These are phyloP conservation scores for Pteronura brasiliensis DNA, from an alignment of 2,113 vertebrate genomes.

Conservation along the genomic window DNA sequence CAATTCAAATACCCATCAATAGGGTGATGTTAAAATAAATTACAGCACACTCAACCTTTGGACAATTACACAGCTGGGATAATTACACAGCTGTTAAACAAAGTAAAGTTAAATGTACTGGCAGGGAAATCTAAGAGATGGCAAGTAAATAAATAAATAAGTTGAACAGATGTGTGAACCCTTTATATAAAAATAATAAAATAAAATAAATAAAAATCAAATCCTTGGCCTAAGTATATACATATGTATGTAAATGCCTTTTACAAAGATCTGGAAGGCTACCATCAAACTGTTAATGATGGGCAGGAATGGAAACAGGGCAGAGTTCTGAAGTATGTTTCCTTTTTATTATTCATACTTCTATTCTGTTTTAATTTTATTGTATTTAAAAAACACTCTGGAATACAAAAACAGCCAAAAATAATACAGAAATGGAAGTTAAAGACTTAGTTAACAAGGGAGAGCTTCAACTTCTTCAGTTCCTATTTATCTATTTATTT, in stretches of 20 bases:
- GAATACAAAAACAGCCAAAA: neutral
- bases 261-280: constrained; percentile 10
- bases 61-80: neutral
- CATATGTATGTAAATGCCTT: neutral
- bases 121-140: neutral
- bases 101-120: constrained; percentile 8
- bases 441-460: neutral
- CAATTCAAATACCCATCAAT: neutral
- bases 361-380: neutral
- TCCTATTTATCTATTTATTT: neutral
- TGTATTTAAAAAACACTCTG: neutral
- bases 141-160: neutral
- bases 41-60: neutral
- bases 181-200: constrained; percentile 25
- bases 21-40: constrained; percentile 26
- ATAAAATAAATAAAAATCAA: neutral
- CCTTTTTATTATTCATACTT: constrained; percentile 7
- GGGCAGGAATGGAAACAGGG: neutral
- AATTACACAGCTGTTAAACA: neutral
- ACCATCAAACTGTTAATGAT: neutral
- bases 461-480: neutral
- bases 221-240: neutral
- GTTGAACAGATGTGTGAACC: neutral
- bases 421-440: neutral
- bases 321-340: neutral